Evolutionary conservation across 2,888 invertebrate species (phyloP).

Genomic region (Coelogynopora nodosa): DNA sequence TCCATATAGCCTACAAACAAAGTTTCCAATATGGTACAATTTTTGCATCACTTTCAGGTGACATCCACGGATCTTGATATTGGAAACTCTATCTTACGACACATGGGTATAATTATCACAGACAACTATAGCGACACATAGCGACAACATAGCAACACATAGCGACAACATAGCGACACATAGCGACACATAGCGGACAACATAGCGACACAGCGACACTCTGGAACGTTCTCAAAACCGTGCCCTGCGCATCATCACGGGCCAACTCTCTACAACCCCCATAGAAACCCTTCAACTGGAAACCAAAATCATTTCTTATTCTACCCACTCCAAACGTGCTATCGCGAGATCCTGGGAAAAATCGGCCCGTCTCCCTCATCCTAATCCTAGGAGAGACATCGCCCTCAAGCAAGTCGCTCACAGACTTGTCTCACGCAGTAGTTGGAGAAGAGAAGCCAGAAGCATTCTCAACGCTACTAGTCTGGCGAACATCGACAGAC

Average conservation of each 20-base stretch:
- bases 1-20: too few species aligned
- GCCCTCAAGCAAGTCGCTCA: neutral
- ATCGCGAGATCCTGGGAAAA: neutral
- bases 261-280: neutral
- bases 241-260: slow-evolving; percentile 9
- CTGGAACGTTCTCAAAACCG: neutral
- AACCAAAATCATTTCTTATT: neutral
- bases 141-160: too few species aligned
- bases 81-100: too few species aligned
- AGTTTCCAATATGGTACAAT: too few species aligned
- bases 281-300: neutral
- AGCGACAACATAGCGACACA: too few species aligned
- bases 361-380: neutral
- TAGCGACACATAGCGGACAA: too few species aligned
- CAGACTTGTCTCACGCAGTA: neutral
- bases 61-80: too few species aligned
- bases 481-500: neutral
- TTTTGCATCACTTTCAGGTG: too few species aligned
- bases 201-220: too few species aligned
- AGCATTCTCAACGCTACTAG: neutral
- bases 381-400: neutral
- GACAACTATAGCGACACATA: too few species aligned
- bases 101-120: too few species aligned
- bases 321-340: neutral
- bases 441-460: neutral